Conservation (phyloP, 2,888 invertebrate species). For the Drosophila ezoana region DNA sequence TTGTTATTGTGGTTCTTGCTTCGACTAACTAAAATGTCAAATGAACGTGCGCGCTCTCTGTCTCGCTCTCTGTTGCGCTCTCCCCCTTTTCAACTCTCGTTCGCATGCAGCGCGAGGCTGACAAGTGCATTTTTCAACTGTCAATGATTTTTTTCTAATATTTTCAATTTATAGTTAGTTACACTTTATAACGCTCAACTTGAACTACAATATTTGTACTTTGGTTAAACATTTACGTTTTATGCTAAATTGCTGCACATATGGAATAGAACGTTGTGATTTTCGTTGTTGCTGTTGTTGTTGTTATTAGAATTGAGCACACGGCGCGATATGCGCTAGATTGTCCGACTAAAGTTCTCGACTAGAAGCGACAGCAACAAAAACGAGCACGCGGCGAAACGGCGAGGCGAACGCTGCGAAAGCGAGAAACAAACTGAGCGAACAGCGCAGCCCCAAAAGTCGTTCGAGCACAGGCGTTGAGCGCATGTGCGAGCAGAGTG, state of each 20-base stretch:
- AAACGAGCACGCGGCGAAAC: conserved; percentile 22
- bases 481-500: conserved; percentile 6
- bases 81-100: conserved; percentile 5
- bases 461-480: conserved; percentile 26
- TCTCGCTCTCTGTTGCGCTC: conserved; percentile 2
- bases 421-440: conserved; percentile 50
- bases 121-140: conserved; percentile 56
- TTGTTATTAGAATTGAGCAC: conserved; percentile 56
- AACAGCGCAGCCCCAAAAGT: conserved; percentile 38
- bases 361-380: conserved; percentile 35
- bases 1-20: conserved; percentile 25
- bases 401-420: conserved; percentile 44
- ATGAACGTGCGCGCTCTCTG: conserved; percentile 25
- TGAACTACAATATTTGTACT: conserved; percentile 10
- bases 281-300: conserved; percentile 36
- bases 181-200: conserved; percentile 16
- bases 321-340: conserved; percentile 55
- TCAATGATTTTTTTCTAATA: conserved; percentile 38
- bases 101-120: conserved; percentile 49
- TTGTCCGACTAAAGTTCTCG: conserved; percentile 59
- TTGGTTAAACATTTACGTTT: conserved; percentile 42
- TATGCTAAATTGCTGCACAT: conserved; percentile 62
- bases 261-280: conserved; percentile 47
- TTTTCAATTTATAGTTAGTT: conserved; percentile 9
- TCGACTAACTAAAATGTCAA: conserved; percentile 59